These are phyloP conservation scores for Mystacornis crossleyi DNA, from an alignment of 2,113 vertebrate species.

Conservation along the genomic window DNA sequence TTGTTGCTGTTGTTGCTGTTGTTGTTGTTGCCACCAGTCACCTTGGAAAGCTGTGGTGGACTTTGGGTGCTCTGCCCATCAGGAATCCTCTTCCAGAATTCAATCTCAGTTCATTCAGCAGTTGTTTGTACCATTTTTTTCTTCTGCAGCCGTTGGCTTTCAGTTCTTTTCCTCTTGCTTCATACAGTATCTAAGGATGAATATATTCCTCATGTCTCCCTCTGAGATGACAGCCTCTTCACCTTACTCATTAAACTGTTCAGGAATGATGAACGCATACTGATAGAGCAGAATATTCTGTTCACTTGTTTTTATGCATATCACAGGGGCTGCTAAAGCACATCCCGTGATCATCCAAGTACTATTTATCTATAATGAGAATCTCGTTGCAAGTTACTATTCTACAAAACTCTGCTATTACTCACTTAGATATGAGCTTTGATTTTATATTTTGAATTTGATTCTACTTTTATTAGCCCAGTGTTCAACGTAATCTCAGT, in stretches of 20 bases:
- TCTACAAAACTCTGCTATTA: neutral
- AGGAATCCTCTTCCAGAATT: neutral
- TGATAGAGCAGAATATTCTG: neutral
- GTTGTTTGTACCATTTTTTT: neutral
- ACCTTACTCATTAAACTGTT: neutral
- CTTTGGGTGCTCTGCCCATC: neutral
- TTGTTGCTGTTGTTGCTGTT: neutral
- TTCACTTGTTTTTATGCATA: neutral
- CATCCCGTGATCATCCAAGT: neutral
- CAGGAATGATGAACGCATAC: neutral
- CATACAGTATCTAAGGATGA: neutral
- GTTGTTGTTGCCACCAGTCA: neutral
- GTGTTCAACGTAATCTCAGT: neutral
- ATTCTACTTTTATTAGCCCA: neutral
- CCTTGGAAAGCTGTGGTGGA: neutral
- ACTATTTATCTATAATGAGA: slow-evolving; percentile 9
- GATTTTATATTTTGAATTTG: slow-evolving; percentile 7
- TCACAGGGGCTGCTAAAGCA: neutral
- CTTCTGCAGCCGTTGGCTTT: neutral
- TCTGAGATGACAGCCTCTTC: neutral
- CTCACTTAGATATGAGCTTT: neutral
- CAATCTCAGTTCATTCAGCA: neutral
- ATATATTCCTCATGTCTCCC: neutral
- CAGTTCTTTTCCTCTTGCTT: neutral
- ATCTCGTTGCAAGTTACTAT: neutral